Base-by-base conservation (phyloP, 2,797 vertebrate species). In the Pteropus rufus region DNA sequence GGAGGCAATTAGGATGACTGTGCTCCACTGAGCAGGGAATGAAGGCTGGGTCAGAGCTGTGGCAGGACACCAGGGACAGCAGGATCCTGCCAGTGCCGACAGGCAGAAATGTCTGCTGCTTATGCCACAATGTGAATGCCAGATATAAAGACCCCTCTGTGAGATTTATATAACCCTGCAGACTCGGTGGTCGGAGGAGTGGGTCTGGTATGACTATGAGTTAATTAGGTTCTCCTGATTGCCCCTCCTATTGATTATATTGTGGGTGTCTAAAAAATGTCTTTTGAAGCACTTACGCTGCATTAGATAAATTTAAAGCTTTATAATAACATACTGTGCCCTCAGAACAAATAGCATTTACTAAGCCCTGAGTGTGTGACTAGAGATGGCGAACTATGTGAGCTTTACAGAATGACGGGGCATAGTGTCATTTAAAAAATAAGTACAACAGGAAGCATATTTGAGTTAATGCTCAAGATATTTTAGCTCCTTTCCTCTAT, bases 381-480 rank as follows among this genome's bases (percentile, higher is more conserved):
- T 14, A 7, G 16, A 64, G 60, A 65, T 29, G 29, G 31, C 4
- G 9, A 2, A 14, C 21, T 65, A 54, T 3, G 1, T 0, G 9
- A 16, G 26, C 11, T 54, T 60, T 6, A 15, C 3, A 15, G 14
- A 69, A 54, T 6, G 29, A n/a, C 3, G 39, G 34, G 54, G 9
- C 16, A 24, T 2, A 1, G 10, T 31, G 36, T 23, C 31, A 0
- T 44, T 29, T 69, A 18, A 44, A 64, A 70, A 60, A 18, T 1
- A n/a, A 23, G 49, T 2, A 0, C 12, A 5, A 2, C 1, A 2
- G 31, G 41, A 16, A 19, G 21, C 12, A 0, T 3, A 4, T 34
- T 4, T 56, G 62, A 91, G 58, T 44, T 36, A 7, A n/a, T 0
- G 1, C n/a, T 24, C 4, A 2, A 14, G 46, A 34, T 15, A 15